phyloP scores from a whole-genome alignment of 2,888 invertebrate genomes.

The Eupeodes luniger region DNA sequence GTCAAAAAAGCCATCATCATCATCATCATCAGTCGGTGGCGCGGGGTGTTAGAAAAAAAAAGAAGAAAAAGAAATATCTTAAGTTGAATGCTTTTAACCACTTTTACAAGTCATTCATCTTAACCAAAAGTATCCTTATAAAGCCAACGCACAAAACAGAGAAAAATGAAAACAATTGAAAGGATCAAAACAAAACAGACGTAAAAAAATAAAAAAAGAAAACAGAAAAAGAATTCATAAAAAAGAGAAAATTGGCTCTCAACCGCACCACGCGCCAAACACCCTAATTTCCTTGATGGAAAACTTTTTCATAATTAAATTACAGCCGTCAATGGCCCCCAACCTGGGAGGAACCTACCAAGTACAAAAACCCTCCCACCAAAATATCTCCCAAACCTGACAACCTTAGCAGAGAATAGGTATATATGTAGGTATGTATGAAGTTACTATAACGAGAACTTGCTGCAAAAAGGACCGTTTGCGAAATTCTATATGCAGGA shows the following conservation, averaged over 20 bases:
- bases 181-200: conserved; percentile 13
- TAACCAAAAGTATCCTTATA: conserved; percentile 35
- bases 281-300: conserved; percentile 74
- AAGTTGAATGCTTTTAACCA: conserved; percentile 47
- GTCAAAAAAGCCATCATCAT: conserved; percentile 29
- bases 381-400: not conserved
- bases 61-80: not conserved
- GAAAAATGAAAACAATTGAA: conserved; percentile 27
- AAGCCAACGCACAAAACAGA: conserved; percentile 18
- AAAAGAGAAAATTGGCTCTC: conserved; percentile 60
- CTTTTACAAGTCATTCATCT: conserved; percentile 36
- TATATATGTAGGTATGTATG: not conserved
- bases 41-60: conserved; percentile 17
- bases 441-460: conserved; percentile 30
- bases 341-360: conserved; percentile 70
- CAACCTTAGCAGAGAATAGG: not conserved
- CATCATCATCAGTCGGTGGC: conserved; percentile 41
- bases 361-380: conserved; percentile 34
- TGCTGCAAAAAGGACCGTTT: conserved; percentile 41
- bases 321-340: conserved; percentile 74
- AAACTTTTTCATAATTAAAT: conserved; percentile 76
- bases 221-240: not conserved
- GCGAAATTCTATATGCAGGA: conserved; percentile 34
- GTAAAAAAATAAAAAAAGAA: not conserved
- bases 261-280: conserved; percentile 71